Evolutionary conservation across 1,140 invertebrate genomes (phyloP).

Genomic region (Camponotus pennsylvanicus): DNA sequence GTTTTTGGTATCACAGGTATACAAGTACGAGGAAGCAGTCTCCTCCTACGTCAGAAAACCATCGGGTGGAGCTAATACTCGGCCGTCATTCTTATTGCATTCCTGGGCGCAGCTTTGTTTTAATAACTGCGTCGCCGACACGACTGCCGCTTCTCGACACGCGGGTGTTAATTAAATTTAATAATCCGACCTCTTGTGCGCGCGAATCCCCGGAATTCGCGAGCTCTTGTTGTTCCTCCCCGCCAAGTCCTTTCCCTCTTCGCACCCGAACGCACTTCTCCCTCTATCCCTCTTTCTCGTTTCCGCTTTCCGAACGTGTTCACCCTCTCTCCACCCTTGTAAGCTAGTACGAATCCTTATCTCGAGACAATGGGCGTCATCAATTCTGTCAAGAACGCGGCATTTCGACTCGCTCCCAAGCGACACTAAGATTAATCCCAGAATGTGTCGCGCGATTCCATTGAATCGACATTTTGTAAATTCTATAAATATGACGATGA

Average conservation of each 20-base stretch:
- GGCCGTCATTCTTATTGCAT: constrained; percentile 10
- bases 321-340: constrained; percentile 20
- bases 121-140: background rate
- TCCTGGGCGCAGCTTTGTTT: constrained; percentile 25
- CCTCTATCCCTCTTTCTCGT: background rate
- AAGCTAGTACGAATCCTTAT: constrained; percentile 54
- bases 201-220: constrained; percentile 49
- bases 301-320: constrained; percentile 34
- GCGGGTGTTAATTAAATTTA: constrained; percentile 56
- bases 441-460: background rate
- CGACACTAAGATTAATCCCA: constrained; percentile 9
- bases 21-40: too few species aligned
- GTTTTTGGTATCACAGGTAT: too few species aligned
- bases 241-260: too few species aligned
- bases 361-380: constrained; percentile 45
- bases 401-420: constrained; percentile 37
- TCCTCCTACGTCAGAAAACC: background rate
- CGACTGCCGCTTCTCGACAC: constrained; percentile 7
- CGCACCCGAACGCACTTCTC: too few species aligned
- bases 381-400: constrained; percentile 49
- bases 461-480: constrained; percentile 5
- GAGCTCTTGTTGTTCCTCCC: constrained; percentile 22
- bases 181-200: constrained; percentile 55
- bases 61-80: background rate
- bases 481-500: background rate